These are phyloP conservation scores for Euplagia quadripunctaria DNA, from an alignment of 2,888 invertebrate species.

Conservation along the genomic window DNA sequence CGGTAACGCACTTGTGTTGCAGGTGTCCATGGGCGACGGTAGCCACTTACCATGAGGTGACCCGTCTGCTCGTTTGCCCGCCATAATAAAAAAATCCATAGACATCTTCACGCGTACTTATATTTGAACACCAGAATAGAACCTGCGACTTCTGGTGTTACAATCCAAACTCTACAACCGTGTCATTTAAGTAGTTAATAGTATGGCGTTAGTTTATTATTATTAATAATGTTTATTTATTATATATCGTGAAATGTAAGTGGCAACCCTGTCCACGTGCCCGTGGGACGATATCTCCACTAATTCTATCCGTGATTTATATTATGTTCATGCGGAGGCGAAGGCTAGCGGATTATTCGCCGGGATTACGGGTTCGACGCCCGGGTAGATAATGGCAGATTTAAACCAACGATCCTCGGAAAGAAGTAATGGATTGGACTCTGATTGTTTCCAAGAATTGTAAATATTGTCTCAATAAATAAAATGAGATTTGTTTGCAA, in stretches of 20 bases:
- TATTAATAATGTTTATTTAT: too few species aligned
- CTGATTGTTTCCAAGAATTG: constrained; percentile 46
- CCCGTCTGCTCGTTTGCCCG: too few species aligned
- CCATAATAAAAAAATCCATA: too few species aligned
- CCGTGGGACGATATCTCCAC: constrained; percentile 52
- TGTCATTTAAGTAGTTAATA: too few species aligned
- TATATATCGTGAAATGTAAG: not conserved
- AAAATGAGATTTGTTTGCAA: constrained; percentile 15
- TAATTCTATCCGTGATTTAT: constrained; percentile 60
- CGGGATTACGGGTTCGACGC: constrained; percentile 56
- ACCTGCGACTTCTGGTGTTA: too few species aligned
- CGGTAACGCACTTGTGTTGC: too few species aligned
- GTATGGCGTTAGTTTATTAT: too few species aligned
- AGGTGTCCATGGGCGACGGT: too few species aligned
- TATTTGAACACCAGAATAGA: too few species aligned
- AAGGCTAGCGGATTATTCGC: constrained; percentile 49
- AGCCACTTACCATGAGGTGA: too few species aligned
- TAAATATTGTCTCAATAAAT: constrained; percentile 41
- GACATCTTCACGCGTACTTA: not conserved
- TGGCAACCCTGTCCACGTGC: constrained; percentile 41
- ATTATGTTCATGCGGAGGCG: constrained; percentile 49
- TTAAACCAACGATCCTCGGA: constrained; percentile 45
- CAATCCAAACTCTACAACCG: too few species aligned
- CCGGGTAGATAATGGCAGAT: constrained; percentile 54
- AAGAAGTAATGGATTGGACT: constrained; percentile 55